Evolutionary conservation across 2,888 invertebrate species (phyloP).

Genomic region (Creontiades dilutus): DNA sequence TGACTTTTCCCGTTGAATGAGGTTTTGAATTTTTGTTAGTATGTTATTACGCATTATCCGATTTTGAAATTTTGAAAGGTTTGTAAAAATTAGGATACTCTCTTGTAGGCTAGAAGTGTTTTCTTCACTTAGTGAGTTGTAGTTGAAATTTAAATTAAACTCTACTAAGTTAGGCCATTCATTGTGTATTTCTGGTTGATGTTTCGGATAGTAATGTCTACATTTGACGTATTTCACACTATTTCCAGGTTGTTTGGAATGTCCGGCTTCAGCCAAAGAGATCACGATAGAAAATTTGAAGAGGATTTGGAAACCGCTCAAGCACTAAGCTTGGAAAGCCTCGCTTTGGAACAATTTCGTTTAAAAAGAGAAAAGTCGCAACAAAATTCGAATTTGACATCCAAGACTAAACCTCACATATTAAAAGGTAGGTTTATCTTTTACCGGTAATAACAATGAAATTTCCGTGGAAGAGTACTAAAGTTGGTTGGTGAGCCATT

Average conservation of each 20-base stretch:
- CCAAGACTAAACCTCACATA: background rate
- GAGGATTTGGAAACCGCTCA: conserved; percentile 93
- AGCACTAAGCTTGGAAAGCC: conserved; percentile 91
- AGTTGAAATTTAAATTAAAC: too few species aligned
- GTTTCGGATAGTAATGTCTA: background rate
- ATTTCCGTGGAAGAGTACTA: too few species aligned
- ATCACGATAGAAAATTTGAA: conserved; percentile 88
- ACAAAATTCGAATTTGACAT: background rate
- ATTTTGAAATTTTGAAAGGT: background rate
- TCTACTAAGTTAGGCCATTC: background rate
- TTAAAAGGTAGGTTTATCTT: background rate
- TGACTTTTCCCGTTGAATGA: conserved; percentile 14
- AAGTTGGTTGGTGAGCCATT: too few species aligned
- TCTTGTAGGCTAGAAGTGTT: background rate
- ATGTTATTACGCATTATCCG: background rate
- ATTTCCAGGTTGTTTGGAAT: conserved; percentile 24
- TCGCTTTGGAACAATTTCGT: conserved; percentile 90
- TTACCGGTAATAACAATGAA: background rate
- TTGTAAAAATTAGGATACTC: background rate
- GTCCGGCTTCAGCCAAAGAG: conserved; percentile 58
- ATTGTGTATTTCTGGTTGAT: background rate
- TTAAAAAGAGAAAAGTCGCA: conserved; percentile 81
- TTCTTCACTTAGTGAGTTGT: background rate
- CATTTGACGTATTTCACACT: background rate
- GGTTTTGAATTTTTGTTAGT: background rate